phyloP scores from a whole-genome alignment of 1,140 invertebrate genomes.

The Tetragonula clypearis region DNA sequence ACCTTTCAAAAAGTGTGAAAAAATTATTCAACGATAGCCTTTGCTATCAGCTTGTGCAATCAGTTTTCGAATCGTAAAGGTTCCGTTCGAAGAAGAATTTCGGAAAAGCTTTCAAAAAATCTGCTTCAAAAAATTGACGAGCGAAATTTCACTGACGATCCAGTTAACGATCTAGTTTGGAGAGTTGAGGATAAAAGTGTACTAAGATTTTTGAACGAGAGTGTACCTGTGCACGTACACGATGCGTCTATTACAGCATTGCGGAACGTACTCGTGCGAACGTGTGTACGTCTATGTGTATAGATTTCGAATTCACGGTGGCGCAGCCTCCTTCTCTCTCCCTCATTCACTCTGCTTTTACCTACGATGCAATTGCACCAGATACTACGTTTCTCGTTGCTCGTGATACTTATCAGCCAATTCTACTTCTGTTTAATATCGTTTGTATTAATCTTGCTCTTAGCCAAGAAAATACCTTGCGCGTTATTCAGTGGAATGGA shows the following conservation, averaged over 20 bases:
- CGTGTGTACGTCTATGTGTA: neutral
- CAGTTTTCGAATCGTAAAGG: too few relatives aligned
- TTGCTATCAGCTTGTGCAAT: too few relatives aligned
- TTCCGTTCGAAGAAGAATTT: too few relatives aligned
- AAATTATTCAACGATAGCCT: too few relatives aligned
- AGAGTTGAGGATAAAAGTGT: too few relatives aligned
- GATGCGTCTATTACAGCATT: conserved; percentile 37
- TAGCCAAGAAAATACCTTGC: neutral
- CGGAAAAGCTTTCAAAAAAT: too few relatives aligned
- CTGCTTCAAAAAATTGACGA: too few relatives aligned
- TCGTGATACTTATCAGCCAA: conserved; percentile 6
- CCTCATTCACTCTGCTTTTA: neutral
- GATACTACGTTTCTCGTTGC: neutral
- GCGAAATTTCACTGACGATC: too few relatives aligned
- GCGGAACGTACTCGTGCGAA: conserved; percentile 22
- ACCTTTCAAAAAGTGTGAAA: too few relatives aligned
- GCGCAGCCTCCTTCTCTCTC: conserved; percentile 9
- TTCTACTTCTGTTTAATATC: neutral
- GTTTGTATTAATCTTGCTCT: neutral
- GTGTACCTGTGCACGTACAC: too few relatives aligned
- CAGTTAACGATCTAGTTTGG: too few relatives aligned
- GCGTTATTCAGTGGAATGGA: neutral
- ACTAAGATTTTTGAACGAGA: too few relatives aligned
- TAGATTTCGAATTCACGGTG: conserved; percentile 25
- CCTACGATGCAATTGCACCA: conserved; percentile 1